Conservation (phyloP, 2,888 invertebrate species). For the Glomeris marginata region DNA sequence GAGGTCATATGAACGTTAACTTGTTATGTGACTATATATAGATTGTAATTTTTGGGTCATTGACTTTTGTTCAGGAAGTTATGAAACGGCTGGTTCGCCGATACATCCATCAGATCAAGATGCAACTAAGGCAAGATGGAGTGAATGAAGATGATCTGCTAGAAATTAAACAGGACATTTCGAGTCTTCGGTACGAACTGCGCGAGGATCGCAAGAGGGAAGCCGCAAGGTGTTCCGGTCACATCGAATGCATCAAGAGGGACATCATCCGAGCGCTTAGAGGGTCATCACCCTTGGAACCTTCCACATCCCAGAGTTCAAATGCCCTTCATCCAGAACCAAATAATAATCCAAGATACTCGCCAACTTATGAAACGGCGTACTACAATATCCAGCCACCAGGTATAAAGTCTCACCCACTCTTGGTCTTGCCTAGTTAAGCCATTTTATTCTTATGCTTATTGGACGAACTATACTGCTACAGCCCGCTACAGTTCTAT, state of each 20-base stretch:
- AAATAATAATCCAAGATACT: neutral
- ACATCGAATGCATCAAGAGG: slow-evolving; percentile 34
- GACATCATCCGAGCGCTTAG: slow-evolving; percentile 32
- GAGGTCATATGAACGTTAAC: neutral
- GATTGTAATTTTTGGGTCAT: neutral
- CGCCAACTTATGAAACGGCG: neutral
- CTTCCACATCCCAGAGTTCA: neutral
- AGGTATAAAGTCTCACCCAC: neutral
- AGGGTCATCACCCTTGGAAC: slow-evolving; percentile 3
- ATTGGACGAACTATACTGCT: too few relatives aligned
- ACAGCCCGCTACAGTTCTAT: too few relatives aligned
- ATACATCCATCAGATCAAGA: slow-evolving; percentile 37
- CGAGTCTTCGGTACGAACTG: slow-evolving; percentile 38
- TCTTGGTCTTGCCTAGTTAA: neutral
- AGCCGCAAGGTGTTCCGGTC: slow-evolving; percentile 31
- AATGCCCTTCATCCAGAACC: neutral
- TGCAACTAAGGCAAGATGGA: slow-evolving; percentile 37
- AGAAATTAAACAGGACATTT: slow-evolving; percentile 42
- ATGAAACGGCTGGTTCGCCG: slow-evolving; percentile 37
- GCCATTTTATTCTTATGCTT: too few relatives aligned
- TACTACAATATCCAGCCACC: neutral
- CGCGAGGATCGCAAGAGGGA: slow-evolving; percentile 37
- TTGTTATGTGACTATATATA: neutral
- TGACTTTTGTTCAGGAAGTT: slow-evolving; percentile 28
- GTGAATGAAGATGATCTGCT: slow-evolving; percentile 40